These are phyloP conservation scores for Odontesthes bonariensis DNA, from an alignment of 2,113 vertebrate species.

Conservation along the genomic window DNA sequence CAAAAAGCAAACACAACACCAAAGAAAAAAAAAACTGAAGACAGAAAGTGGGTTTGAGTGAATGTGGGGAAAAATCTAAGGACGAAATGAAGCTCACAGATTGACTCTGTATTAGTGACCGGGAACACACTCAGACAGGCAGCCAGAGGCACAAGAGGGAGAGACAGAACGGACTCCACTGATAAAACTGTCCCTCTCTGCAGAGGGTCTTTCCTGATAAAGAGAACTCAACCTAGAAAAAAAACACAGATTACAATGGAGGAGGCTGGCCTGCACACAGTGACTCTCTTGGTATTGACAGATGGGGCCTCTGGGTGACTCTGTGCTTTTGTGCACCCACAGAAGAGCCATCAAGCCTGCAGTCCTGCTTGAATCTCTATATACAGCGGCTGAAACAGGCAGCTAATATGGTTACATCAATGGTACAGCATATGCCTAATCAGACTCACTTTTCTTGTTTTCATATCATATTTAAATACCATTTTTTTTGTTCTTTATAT, in stretches of 20 bases:
- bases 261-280: constrained; percentile 15
- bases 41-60: neutral
- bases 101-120: constrained; percentile 20
- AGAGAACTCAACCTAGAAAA: constrained; percentile 37
- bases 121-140: constrained; percentile 34
- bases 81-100: constrained; percentile 6
- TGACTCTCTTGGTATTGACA: constrained; percentile 47
- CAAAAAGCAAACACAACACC: neutral
- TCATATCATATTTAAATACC: neutral
- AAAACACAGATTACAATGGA: constrained; percentile 40
- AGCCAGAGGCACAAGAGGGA: constrained; percentile 6
- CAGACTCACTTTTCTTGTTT: neutral
- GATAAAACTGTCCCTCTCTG: constrained; percentile 58
- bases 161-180: constrained; percentile 6
- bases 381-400: neutral
- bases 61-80: neutral
- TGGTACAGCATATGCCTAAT: neutral
- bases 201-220: constrained; percentile 38
- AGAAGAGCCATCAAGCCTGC: constrained; percentile 2
- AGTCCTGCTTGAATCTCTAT: constrained; percentile 21
- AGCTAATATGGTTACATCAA: neutral
- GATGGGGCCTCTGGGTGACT: constrained; percentile 62
- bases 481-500: neutral
- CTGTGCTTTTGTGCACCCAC: constrained; percentile 51
- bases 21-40: neutral